A percentile compares a stretch with the other conserved stretches of the same genome.
These are phyloP conservation scores for Dryoscopus gambensis DNA, from an alignment of 2,113 vertebrate species.

Conservation along the genomic window DNA sequence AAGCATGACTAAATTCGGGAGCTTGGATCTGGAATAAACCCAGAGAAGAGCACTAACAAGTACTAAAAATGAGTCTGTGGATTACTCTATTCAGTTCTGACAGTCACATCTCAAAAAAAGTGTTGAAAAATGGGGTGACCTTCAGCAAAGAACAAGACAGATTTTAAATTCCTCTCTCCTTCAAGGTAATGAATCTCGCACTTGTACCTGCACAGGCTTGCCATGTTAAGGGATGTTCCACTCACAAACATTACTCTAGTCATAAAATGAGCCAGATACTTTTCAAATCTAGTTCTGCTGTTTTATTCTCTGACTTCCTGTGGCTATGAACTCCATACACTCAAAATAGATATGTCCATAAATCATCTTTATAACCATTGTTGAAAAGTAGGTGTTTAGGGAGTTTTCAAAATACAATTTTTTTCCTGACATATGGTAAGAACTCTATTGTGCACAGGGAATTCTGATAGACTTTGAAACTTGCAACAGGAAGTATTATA, in stretches of 20 bases:
- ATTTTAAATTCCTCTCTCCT: background rate
- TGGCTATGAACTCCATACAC: slow-evolving; percentile 9
- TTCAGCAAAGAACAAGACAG: background rate
- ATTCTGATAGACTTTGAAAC: background rate
- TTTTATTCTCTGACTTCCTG: background rate
- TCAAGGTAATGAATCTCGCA: background rate
- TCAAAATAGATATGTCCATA: background rate
- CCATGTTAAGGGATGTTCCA: background rate
- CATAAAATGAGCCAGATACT: slow-evolving; percentile 19
- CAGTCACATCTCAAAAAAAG: background rate
- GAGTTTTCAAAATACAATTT: slow-evolving; percentile 22
- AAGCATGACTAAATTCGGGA: background rate
- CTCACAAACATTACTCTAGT: background rate
- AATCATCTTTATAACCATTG: slow-evolving; percentile 14
- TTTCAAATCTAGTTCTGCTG: slow-evolving; percentile 13
- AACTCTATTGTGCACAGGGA: background rate
- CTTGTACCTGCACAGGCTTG: background rate
- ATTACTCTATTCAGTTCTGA: background rate
- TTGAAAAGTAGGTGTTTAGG: slow-evolving; percentile 1
- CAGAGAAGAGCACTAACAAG: background rate
- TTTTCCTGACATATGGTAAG: background rate
- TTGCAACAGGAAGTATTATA: background rate
- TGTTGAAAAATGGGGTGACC: background rate
- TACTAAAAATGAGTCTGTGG: background rate
- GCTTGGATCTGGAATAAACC: background rate